Percentiles rank a stretch among this genome's conserved stretches.
Conservation (phyloP, 2,888 invertebrate genomes). For the Drosophila siamana region DNA sequence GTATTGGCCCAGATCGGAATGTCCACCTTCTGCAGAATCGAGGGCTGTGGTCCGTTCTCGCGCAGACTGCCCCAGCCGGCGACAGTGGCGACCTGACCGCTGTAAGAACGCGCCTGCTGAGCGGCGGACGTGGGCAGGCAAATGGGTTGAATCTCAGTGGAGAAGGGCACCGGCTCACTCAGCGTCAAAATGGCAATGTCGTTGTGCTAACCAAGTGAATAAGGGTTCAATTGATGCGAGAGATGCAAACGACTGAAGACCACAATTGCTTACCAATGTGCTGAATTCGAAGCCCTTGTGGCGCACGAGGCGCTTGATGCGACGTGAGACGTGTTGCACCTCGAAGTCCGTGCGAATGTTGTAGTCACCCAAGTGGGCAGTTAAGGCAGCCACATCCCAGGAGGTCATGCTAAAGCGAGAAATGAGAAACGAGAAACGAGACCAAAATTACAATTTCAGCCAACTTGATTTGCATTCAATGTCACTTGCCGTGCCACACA, state of each 20-base stretch:
- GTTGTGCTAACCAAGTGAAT: conserved; percentile 88
- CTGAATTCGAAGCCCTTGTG: conserved; percentile 93
- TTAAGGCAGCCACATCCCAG: conserved; percentile 93
- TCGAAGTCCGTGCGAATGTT: conserved; percentile 92
- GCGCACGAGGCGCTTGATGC: conserved; percentile 93
- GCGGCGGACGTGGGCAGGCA: conserved; percentile 88
- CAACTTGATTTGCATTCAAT: too few relatives aligned
- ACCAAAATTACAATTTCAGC: background rate
- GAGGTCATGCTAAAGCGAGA: conserved; percentile 91
- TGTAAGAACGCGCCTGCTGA: conserved; percentile 87
- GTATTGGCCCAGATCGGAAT: conserved; percentile 93
- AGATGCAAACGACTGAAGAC: too few relatives aligned
- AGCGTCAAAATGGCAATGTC: conserved; percentile 93
- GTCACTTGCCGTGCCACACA: conserved; percentile 94
- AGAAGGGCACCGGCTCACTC: conserved; percentile 91
- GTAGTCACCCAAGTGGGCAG: conserved; percentile 93
- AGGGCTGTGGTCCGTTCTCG: conserved; percentile 92
- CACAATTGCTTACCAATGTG: conserved; percentile 88
- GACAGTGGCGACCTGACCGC: conserved; percentile 91
- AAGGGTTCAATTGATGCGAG: background rate
- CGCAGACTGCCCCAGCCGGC: conserved; percentile 93
- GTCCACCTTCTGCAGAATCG: conserved; percentile 92
- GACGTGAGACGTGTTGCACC: conserved; percentile 91
- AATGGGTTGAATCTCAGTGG: conserved; percentile 90
- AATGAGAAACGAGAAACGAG: conserved; percentile 44